Evolutionary conservation across 1,140 invertebrate species (phyloP).

Genomic region (Mesaphorura yosii): DNA sequence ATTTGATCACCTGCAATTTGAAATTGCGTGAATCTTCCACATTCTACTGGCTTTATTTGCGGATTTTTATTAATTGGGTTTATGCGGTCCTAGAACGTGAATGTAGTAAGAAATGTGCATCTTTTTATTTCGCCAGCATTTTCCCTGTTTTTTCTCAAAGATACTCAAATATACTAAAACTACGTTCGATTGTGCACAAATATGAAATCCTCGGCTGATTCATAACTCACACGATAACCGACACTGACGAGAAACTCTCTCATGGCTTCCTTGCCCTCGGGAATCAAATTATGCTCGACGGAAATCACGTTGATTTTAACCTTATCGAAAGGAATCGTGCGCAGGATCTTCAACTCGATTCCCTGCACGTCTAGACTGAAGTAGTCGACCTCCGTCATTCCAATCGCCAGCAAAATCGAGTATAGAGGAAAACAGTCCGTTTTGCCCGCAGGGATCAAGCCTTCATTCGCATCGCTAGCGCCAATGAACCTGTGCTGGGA

Average conservation of each 20-base stretch:
- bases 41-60: no score
- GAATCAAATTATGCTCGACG: not conserved
- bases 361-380: slow-evolving; percentile 28
- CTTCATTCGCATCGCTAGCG: not conserved
- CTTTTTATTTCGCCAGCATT: no score
- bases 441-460: not conserved
- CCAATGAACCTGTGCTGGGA: not conserved
- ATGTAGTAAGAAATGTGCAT: no score
- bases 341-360: slow-evolving; percentile 19
- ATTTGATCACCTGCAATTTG: no score
- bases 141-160: no score
- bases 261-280: not conserved
- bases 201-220: no score
- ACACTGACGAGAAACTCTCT: not conserved
- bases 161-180: no score
- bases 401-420: slow-evolving; percentile 15
- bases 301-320: slow-evolving; percentile 20
- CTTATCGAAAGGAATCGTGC: slow-evolving; percentile 20
- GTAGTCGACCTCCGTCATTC: slow-evolving; percentile 13
- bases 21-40: no score
- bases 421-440: slow-evolving; percentile 19
- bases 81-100: no score
- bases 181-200: no score
- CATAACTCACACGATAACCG: no score
- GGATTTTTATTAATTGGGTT: no score